Evolutionary conservation across 2,113 vertebrate species (phyloP).

Genomic region (Sinocyclocheilus maitianheensis): DNA sequence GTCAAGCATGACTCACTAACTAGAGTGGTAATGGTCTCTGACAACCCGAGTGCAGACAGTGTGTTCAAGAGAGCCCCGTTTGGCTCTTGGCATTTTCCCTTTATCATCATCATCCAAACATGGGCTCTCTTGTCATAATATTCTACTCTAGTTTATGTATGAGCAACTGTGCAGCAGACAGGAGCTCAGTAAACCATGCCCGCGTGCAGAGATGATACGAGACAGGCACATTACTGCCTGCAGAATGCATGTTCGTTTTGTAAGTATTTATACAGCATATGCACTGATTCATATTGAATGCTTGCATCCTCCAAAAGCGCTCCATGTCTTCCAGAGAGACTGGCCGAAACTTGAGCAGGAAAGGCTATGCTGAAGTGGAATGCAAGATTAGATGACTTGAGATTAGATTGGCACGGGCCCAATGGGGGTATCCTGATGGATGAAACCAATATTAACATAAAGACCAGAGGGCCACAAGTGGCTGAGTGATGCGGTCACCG

Average conservation of each 20-base stretch:
- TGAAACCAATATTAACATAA: constrained; percentile 22
- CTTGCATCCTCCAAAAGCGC: not conserved
- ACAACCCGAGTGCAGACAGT: constrained; percentile 9
- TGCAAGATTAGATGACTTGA: constrained; percentile 8
- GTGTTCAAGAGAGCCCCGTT: constrained; percentile 23
- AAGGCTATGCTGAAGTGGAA: not conserved
- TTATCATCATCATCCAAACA: constrained; percentile 29
- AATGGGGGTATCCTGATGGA: constrained; percentile 36
- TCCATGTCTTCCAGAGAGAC: constrained; percentile 18
- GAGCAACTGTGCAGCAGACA: not conserved
- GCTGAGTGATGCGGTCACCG: not conserved
- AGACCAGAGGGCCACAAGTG: constrained; percentile 26
- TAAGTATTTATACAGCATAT: not conserved
- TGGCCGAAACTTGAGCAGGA: constrained; percentile 33
- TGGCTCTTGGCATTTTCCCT: constrained; percentile 7
- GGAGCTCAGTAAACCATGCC: not conserved
- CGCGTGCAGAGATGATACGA: not conserved
- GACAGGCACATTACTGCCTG: not conserved
- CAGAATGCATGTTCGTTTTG: not conserved
- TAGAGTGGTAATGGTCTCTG: not conserved
- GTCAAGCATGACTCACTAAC: constrained; percentile 18
- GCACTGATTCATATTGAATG: not conserved
- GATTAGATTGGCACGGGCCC: not conserved
- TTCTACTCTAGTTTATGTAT: constrained; percentile 26
- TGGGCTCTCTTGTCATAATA: constrained; percentile 23